phyloP scores from a whole-genome alignment of 2,888 invertebrate genomes.

The Heliconius aoede region DNA sequence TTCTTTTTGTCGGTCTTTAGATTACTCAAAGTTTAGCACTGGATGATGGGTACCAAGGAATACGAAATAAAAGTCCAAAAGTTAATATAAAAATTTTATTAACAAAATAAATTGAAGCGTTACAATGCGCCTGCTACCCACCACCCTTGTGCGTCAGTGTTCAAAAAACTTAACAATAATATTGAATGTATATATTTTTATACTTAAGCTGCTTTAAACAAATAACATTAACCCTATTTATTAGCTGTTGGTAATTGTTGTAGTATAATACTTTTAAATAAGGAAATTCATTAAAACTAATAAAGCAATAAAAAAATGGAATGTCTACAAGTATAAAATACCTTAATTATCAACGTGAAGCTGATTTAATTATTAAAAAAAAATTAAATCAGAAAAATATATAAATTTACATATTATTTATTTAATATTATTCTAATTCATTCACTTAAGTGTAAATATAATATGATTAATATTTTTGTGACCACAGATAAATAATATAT shows the following conservation, averaged over 20 bases:
- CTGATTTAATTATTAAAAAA: too few species aligned
- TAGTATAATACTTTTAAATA: background rate
- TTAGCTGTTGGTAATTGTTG: constrained; percentile 2
- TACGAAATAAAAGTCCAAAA: constrained; percentile 67
- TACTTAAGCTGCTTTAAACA: constrained; percentile 1
- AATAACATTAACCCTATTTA: background rate
- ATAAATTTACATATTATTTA: background rate
- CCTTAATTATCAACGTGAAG: background rate
- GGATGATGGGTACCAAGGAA: constrained; percentile 72
- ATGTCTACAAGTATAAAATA: constrained; percentile 8
- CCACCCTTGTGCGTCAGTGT: constrained; percentile 62
- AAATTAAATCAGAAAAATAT: background rate
- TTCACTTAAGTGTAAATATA: too few species aligned
- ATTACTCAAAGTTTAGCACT: constrained; percentile 46
- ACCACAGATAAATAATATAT: background rate
- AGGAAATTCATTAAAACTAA: constrained; percentile 1
- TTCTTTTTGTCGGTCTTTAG: background rate
- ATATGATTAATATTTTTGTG: background rate
- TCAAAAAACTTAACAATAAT: background rate
- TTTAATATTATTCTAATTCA: background rate
- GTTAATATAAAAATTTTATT: constrained; percentile 56
- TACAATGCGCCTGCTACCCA: constrained; percentile 68
- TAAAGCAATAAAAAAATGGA: background rate
- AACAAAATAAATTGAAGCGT: constrained; percentile 58
- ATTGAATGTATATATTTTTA: background rate